Evolutionary conservation across 2,797 vertebrate species (phyloP), one percentile per base, ranked within the genome.

Genomic region (Coranthus polyacanthus): DNA sequence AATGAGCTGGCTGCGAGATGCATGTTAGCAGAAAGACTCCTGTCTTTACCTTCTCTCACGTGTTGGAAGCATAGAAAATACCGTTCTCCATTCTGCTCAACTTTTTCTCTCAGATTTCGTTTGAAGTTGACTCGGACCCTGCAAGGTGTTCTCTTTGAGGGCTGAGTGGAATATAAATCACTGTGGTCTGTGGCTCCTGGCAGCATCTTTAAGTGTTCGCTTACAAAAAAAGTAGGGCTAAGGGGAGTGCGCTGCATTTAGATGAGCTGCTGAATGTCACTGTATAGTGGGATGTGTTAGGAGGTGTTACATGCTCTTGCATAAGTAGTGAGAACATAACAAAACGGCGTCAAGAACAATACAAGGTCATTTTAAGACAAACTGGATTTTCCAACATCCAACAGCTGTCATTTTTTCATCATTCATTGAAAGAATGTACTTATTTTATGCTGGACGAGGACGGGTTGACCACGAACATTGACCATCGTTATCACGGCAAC

Each of bases 141-240:
- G 70, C 46, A 57, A 81, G 72, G 73, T 85, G 69, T 81, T 87
- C 22, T 17, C 78, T 62, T 64, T 59, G 42, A 73, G 78, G 86
- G 76, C 78, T 26, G 82, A 76, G 81, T 26, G 47, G 89, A 91
- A 92, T 93, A 84, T 86, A 82, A 91, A 93, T 87, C 58, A 53
- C 45, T 12, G 21, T 26, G 53, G 62, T 81, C 74, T 44, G 60
- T 64, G 65, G 62, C 81, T 90, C 75, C 65, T 72, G 75, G 81
- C 85, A 81, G 78, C 60, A 63, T 87, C 75, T 77, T 87, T 81
- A 75, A 80, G 83, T 81, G 78, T 86, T 84, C 68, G n/a, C 69
- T 68, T 62, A 73, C 24, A 65, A 44, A 83, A 63, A 85, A 72
- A 73, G 55, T 72, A 64, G 51, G 38, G 63, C 68, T 68, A 15